Evolutionary conservation across 2,113 vertebrate genomes (phyloP).

Genomic region (Alouatta palliata): DNA sequence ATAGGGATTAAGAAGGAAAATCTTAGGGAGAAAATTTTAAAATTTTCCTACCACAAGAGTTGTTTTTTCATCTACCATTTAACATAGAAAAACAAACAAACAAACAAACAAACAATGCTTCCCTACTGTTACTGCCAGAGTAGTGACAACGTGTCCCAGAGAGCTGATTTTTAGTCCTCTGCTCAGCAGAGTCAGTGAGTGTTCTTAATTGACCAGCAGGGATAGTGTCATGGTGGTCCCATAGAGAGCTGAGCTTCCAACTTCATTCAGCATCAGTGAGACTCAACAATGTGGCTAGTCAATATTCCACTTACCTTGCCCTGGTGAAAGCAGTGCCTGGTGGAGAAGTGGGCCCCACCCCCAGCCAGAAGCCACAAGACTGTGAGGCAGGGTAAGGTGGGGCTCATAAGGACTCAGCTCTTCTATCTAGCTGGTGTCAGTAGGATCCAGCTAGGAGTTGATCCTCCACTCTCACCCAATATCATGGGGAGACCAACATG

Average conservation of each 20-base stretch:
- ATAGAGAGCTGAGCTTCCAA: neutral
- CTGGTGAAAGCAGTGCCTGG: accelerated
- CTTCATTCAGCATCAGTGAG: neutral
- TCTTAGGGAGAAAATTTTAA: neutral
- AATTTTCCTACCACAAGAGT: neutral
- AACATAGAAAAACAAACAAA: neutral
- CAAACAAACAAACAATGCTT: neutral
- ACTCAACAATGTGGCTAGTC: neutral
- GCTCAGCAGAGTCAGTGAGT: neutral
- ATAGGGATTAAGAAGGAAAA: neutral
- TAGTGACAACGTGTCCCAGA: neutral
- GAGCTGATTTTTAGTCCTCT: neutral
- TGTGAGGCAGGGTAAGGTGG: neutral
- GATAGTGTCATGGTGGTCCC: neutral
- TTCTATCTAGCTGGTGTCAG: accelerated
- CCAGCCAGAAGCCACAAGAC: neutral
- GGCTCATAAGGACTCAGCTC: neutral
- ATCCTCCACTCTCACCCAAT: too few species aligned
- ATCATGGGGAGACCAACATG: neutral
- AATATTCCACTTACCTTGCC: neutral
- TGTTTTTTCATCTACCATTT: neutral
- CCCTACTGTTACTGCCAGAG: neutral
- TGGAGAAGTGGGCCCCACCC: neutral
- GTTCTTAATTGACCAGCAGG: neutral
- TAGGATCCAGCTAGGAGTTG: neutral